These are phyloP conservation scores for Pithys albifrons DNA, from an alignment of 2,113 vertebrate species.

Conservation along the genomic window DNA sequence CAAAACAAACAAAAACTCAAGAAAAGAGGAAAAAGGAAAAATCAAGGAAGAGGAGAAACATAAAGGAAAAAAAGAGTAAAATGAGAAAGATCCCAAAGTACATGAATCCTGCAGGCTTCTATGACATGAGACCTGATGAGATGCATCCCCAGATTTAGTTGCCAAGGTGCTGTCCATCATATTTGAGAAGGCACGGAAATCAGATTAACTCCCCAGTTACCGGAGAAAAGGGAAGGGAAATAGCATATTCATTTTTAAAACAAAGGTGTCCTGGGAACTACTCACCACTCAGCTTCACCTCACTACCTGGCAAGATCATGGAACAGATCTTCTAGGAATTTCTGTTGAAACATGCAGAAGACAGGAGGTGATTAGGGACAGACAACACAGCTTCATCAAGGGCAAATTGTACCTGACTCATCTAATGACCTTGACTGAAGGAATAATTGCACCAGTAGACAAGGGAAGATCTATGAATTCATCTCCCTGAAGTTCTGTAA, in stretches of 20 bases:
- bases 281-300: fast-evolving
- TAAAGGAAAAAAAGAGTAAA: fast-evolving
- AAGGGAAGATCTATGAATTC: not conserved
- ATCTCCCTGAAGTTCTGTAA: not conserved
- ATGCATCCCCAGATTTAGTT: not conserved
- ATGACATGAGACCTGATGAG: not conserved
- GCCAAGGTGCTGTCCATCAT: not conserved
- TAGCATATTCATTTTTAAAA: not conserved
- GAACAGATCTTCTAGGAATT: not conserved
- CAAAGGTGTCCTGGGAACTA: fast-evolving
- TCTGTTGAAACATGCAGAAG: not conserved
- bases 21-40: fast-evolving
- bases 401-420: not conserved
- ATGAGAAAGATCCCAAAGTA: not conserved
- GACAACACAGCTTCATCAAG: not conserved
- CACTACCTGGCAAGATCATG: not conserved
- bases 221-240: not conserved
- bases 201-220: not conserved
- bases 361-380: not conserved
- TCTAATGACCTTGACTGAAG: not conserved
- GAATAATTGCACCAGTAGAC: not conserved
- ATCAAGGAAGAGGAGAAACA: fast-evolving
- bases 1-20: too few relatives aligned
- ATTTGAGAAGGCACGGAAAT: not conserved
- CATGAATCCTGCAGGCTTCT: not conserved